Percentiles rank a stretch among this genome's conserved stretches.
phyloP scores from a whole-genome alignment of 2,113 vertebrate species.

The Catharus minimus region DNA sequence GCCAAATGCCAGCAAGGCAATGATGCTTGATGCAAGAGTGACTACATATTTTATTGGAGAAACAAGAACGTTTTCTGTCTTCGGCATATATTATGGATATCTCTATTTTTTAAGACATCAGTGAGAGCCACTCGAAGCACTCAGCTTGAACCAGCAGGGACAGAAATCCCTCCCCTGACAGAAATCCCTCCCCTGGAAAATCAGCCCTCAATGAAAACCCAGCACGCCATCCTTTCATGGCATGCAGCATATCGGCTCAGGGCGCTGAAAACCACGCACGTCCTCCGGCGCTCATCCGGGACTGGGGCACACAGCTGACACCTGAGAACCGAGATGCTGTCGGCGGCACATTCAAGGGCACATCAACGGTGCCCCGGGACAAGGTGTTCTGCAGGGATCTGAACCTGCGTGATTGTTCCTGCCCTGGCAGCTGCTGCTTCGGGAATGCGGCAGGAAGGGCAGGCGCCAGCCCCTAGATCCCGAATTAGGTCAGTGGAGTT shows the following conservation, averaged over 20 bases:
- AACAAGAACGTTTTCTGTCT: background rate
- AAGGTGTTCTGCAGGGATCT: background rate
- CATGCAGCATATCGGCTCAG: background rate
- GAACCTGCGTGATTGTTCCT: background rate
- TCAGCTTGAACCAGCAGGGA: background rate
- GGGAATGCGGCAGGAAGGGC: background rate
- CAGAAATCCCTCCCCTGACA: background rate
- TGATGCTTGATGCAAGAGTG: background rate
- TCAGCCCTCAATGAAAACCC: background rate
- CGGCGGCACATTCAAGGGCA: fast-evolving
- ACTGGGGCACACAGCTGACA: fast-evolving
- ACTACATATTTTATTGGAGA: background rate
- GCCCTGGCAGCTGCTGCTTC: background rate
- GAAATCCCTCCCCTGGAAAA: background rate
- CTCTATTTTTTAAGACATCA: background rate
- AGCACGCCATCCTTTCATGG: fast-evolving
- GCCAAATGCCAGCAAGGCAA: background rate
- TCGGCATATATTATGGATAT: background rate
- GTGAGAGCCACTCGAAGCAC: background rate
- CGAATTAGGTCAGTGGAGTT: background rate
- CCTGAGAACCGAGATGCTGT: fast-evolving
- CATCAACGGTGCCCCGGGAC: fast-evolving
- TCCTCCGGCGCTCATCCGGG: fast-evolving
- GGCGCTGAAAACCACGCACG: fast-evolving
- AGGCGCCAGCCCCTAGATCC: fast-evolving